Conservation (phyloP, 2,888 invertebrate species). For the Ernsta delagoae region DNA sequence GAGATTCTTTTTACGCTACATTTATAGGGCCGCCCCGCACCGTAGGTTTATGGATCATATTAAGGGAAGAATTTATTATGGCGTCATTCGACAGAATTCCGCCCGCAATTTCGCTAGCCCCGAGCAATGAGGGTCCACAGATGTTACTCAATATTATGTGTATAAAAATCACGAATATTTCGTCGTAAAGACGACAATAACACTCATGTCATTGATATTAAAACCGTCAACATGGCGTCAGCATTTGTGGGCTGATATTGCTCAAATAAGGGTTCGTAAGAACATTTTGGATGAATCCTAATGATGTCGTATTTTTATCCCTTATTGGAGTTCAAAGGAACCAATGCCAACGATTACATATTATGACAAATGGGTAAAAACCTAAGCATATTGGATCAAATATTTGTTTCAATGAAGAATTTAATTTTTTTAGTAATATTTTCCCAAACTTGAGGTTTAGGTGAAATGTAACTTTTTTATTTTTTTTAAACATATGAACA, state of each 20-base stretch:
- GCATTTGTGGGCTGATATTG: slow-evolving; percentile 10
- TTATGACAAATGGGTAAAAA: neutral
- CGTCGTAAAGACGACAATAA: slow-evolving; percentile 62
- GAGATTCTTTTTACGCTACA: slow-evolving; percentile 38
- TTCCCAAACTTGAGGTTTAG: too few relatives aligned
- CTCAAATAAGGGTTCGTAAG: slow-evolving; percentile 3
- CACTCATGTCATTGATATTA: slow-evolving; percentile 33
- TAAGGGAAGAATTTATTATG: slow-evolving; percentile 68
- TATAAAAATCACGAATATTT: slow-evolving; percentile 58
- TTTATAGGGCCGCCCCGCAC: slow-evolving; percentile 44
- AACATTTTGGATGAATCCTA: too few relatives aligned
- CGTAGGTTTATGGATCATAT: slow-evolving; percentile 69
- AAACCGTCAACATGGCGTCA: slow-evolving; percentile 31
- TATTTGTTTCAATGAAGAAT: too few relatives aligned
- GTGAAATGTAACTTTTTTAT: too few relatives aligned
- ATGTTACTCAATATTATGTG: slow-evolving; percentile 55
- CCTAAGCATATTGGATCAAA: too few relatives aligned
- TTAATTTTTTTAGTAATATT: too few relatives aligned
- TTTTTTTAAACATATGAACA: too few relatives aligned
- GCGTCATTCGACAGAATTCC: slow-evolving; percentile 70
- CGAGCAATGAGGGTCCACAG: slow-evolving; percentile 68
- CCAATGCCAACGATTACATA: neutral
- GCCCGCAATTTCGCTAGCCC: slow-evolving; percentile 59
- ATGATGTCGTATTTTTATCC: neutral
- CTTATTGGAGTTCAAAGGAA: neutral